Conservation (phyloP, 2,888 invertebrate genomes). For the Nymphalis urticae region DNA sequence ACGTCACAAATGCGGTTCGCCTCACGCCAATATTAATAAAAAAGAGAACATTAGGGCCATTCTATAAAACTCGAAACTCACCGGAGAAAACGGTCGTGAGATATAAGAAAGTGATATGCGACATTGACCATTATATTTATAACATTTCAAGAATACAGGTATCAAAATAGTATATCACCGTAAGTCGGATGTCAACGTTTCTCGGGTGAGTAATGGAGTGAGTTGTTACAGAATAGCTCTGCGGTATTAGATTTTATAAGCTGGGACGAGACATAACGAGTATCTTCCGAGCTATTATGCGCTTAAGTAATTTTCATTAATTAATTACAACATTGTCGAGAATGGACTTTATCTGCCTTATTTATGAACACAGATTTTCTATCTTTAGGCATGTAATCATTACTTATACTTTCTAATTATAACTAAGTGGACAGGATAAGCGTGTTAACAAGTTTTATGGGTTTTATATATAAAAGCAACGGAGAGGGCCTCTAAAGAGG, state of each 20-base stretch:
- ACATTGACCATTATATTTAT: too few relatives aligned
- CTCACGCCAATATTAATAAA: too few relatives aligned
- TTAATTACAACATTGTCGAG: conserved; percentile 30
- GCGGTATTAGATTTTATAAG: background rate
- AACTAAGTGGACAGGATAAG: conserved; percentile 17
- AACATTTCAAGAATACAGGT: too few relatives aligned
- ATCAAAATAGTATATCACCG: too few relatives aligned
- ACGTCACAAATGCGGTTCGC: too few relatives aligned
- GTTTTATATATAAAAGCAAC: background rate
- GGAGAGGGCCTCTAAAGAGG: background rate
- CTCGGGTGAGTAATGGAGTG: too few relatives aligned
- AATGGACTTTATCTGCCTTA: conserved; percentile 30
- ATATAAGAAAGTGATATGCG: too few relatives aligned
- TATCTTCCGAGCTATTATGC: conserved; percentile 12
- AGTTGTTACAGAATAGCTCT: too few relatives aligned
- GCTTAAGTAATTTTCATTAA: conserved; percentile 28
- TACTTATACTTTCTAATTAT: conserved; percentile 36
- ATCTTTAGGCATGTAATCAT: conserved; percentile 26
- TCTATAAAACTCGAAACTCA: too few relatives aligned
- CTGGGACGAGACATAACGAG: background rate
- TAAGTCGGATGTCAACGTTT: too few relatives aligned
- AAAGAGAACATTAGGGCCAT: too few relatives aligned
- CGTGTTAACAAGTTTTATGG: conserved; percentile 8
- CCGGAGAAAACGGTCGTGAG: too few relatives aligned
- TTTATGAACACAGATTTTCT: conserved; percentile 34